phyloP scores from a whole-genome alignment of 2,113 vertebrate species.

The Phyllostomus discolor region DNA sequence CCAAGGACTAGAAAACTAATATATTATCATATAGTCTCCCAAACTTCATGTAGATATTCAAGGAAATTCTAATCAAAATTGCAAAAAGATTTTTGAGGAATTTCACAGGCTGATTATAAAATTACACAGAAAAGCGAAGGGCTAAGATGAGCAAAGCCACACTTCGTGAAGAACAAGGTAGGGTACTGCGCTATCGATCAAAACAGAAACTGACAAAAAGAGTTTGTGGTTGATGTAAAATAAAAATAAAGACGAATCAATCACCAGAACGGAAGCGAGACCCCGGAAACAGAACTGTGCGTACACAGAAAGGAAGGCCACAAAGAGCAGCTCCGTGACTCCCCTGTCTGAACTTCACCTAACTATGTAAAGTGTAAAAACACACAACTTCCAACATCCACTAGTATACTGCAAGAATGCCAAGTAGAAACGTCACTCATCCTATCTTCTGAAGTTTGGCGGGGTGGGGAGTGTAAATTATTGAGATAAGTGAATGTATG shows the following conservation, averaged over 20 bases:
- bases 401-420: neutral
- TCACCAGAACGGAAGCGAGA: neutral
- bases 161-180: neutral
- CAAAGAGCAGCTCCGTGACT: neutral
- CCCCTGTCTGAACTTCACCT: neutral
- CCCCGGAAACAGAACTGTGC: neutral
- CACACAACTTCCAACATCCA: neutral
- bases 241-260: neutral
- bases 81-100: neutral
- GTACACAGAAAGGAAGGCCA: neutral
- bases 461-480: neutral
- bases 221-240: neutral
- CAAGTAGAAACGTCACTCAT: neutral
- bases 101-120: neutral
- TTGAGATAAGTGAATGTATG: neutral
- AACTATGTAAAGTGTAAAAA: neutral
- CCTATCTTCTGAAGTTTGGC: neutral
- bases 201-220: neutral
- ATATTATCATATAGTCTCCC: neutral
- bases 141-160: neutral
- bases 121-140: neutral
- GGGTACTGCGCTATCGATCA: neutral
- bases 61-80: neutral
- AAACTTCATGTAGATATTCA: neutral
- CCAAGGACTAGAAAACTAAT: neutral